A percentile compares a stretch with the other conserved stretches of the same genome.
Evolutionary conservation across 2,797 vertebrate species (phyloP).

Genomic region (Hoplostethus atlanticus): DNA sequence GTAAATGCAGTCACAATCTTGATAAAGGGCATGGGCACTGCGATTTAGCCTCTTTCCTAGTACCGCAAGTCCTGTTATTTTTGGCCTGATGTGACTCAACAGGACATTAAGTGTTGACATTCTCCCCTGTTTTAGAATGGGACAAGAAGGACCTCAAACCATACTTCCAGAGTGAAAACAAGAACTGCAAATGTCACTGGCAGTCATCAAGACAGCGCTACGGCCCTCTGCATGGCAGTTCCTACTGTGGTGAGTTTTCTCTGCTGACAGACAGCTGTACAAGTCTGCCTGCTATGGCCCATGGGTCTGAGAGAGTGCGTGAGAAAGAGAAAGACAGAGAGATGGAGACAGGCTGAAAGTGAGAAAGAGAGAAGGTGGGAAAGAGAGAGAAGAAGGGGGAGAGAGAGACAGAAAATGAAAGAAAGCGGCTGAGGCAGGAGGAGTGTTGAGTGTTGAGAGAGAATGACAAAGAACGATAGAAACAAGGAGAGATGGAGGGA

Average conservation of each 20-base stretch:
- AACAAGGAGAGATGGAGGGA: slow-evolving; percentile 1
- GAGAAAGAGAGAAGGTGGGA: not conserved
- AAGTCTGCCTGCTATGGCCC: slow-evolving; percentile 50
- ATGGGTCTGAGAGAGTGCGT: slow-evolving; percentile 42
- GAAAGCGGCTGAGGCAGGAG: not conserved
- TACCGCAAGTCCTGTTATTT: slow-evolving; percentile 31
- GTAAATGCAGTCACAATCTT: slow-evolving; percentile 40
- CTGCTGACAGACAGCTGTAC: slow-evolving; percentile 62
- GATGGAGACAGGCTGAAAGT: slow-evolving; percentile 14
- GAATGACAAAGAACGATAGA: too few species aligned
- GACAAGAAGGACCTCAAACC: slow-evolving; percentile 47
- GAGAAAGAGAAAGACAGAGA: slow-evolving; percentile 39
- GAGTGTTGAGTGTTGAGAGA: not conserved
- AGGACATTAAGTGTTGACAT: slow-evolving; percentile 57
- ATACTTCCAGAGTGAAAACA: slow-evolving; percentile 10
- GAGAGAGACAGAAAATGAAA: not conserved
- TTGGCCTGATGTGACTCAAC: slow-evolving; percentile 57
- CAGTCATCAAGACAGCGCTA: slow-evolving; percentile 49
- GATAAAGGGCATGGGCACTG: slow-evolving; percentile 4
- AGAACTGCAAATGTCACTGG: slow-evolving; percentile 63
- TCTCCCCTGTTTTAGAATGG: slow-evolving; percentile 25
- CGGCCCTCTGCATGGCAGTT: slow-evolving; percentile 42
- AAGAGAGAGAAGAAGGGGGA: not conserved
- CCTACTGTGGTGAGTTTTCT: slow-evolving; percentile 42
- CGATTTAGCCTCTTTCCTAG: slow-evolving; percentile 31